A percentile compares a stretch with the other conserved stretches of the same genome.
Conservation (phyloP, 1,140 invertebrate genomes). For the Brachionus paranguensis region DNA sequence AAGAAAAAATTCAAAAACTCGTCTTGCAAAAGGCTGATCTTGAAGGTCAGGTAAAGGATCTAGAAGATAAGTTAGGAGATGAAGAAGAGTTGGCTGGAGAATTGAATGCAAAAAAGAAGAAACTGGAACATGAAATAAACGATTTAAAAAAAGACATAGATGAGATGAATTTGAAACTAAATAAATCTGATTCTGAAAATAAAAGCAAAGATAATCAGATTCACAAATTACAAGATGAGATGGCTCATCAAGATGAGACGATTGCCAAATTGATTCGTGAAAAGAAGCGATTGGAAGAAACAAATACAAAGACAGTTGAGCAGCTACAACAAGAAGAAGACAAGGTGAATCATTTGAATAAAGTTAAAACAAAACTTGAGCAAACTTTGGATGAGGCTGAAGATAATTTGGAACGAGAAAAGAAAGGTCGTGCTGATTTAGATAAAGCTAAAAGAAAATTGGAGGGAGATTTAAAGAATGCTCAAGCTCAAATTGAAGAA, state of each 20-base stretch:
- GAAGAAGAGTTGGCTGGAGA: conserved; percentile 90
- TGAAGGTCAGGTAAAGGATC: conserved; percentile 89
- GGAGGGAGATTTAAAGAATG: conserved; percentile 94
- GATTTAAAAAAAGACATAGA: conserved; percentile 94
- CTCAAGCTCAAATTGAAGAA: conserved; percentile 93
- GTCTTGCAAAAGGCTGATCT: conserved; percentile 91
- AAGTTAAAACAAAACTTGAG: conserved; percentile 95
- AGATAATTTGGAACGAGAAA: conserved; percentile 93
- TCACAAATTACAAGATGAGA: conserved; percentile 75
- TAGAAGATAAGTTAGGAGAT: conserved; percentile 85
- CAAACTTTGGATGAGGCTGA: conserved; percentile 94
- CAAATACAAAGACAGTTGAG: conserved; percentile 88
- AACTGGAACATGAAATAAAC: conserved; percentile 83
- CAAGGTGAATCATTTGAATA: conserved; percentile 98
- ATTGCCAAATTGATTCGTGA: conserved; percentile 99
- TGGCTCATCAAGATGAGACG: conserved; percentile 96
- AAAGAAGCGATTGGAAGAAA: conserved; percentile 91
- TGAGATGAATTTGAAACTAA: conserved; percentile 81
- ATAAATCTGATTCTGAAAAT: conserved; percentile 84
- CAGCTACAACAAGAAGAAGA: conserved; percentile 94
- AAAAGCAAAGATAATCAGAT: conserved; percentile 98
- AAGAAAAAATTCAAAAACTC: conserved; percentile 85
- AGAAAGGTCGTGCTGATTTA: conserved; percentile 93
- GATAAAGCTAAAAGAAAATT: conserved; percentile 88
- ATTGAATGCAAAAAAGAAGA: conserved; percentile 85